Evolutionary conservation across 2,797 vertebrate species (phyloP).

Genomic region (Fringilla coelebs): DNA sequence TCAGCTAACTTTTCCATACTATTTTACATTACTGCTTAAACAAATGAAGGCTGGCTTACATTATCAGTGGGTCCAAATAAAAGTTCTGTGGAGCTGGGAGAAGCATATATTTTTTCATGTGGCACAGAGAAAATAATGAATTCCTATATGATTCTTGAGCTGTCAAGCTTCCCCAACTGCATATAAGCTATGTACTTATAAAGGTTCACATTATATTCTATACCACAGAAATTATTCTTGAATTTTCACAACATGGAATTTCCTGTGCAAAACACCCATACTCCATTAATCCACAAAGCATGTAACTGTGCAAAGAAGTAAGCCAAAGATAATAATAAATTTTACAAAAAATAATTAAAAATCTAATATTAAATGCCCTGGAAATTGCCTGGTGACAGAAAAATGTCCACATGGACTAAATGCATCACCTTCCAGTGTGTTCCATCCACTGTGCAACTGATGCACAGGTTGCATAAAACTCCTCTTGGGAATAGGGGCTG

Average conservation of each 20-base stretch:
- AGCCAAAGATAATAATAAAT: neutral
- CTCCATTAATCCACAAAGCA: neutral
- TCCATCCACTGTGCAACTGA: neutral
- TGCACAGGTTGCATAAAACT: neutral
- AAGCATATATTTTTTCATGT: neutral
- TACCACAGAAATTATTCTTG: neutral
- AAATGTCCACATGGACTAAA: neutral
- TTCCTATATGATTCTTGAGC: neutral
- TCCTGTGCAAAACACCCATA: neutral
- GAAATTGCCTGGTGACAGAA: neutral
- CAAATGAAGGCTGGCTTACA: neutral
- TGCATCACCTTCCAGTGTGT: neutral
- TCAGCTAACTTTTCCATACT: slow-evolving; percentile 10
- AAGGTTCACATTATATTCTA: neutral
- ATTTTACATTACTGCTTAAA: neutral
- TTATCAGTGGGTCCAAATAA: neutral
- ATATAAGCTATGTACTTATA: neutral
- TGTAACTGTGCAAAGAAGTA: neutral
- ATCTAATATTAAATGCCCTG: neutral
- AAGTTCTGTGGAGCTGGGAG: neutral
- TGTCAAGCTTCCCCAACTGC: neutral
- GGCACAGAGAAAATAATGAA: neutral
- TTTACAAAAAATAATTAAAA: neutral
- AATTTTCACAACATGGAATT: neutral
- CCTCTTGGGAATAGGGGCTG: neutral